phyloP scores from a whole-genome alignment of 2,113 vertebrate genomes.

The pig (Sus scrofa) region T2T-Sscrofa CM000816.6:77530001-77530500 shows the following conservation, averaged over 20 bases:
- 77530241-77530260: background rate
- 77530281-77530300: background rate
- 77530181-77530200: background rate
- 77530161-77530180: background rate
- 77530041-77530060: background rate
- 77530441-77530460: slow-evolving; percentile 1
- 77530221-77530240: background rate
- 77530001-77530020: background rate
- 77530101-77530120: background rate
- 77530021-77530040: background rate
- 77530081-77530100: background rate
- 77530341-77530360: slow-evolving; percentile 24
- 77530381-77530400: background rate
- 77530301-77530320: background rate
- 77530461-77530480: background rate
- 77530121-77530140: background rate
- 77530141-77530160: background rate
- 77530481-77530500: background rate
- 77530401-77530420: background rate
- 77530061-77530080: background rate
- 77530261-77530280: background rate
- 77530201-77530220: background rate
- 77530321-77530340: background rate
- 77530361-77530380: background rate
- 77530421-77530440: background rate